Evolutionary conservation across 2,797 vertebrate species (phyloP), one percentile per base, ranked within the genome.

Genomic region (Gorsachius magnificus): DNA sequence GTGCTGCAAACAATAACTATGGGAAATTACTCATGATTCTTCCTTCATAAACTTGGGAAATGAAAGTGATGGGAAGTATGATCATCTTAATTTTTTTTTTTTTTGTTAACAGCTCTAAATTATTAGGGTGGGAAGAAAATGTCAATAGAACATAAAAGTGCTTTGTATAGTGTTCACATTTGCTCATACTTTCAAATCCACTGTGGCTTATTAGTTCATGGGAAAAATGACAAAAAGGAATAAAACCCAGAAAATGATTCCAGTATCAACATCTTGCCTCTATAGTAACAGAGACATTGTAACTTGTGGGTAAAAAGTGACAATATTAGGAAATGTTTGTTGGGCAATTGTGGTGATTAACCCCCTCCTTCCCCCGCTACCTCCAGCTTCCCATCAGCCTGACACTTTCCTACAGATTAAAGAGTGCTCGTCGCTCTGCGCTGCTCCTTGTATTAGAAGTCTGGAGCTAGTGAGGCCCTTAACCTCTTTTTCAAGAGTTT

Each of bases 141-240:
- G 93, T 97, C 97, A 97, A 95, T 80, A 97, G 95, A 94, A 97
- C 85, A 97, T 97, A 97, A 97, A 97, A 97, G 95, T 94, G 94
- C 96, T 97, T 97, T 97, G 97, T 97, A 93, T 93, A 91, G 91
- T 50, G 85, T 93, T 97, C 97, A 86, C 95, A 97, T 98, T 97
- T 93, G 92, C 93, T 97, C 66, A 76, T 94, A 95, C 91, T 97
- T 97, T 96, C 92, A 97, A 97, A 97, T 97, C 97, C 97, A 96
- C 96, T 96, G 97, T 97, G 97, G 96, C 95, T 97, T 97, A 97
- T 98, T 98, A 98, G 97, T 98, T 98, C 97, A 98, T 97, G 97
- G 97, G 97, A 97, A 98, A 98, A 97, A 97, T 98, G 92, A 97
- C 97, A 97, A 94, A 97, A 94, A 93, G 92, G 95, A 97, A 96